These are phyloP conservation scores for Hybognathus amarus DNA, from an alignment of 2,797 vertebrate genomes.

Conservation along the genomic window DNA sequence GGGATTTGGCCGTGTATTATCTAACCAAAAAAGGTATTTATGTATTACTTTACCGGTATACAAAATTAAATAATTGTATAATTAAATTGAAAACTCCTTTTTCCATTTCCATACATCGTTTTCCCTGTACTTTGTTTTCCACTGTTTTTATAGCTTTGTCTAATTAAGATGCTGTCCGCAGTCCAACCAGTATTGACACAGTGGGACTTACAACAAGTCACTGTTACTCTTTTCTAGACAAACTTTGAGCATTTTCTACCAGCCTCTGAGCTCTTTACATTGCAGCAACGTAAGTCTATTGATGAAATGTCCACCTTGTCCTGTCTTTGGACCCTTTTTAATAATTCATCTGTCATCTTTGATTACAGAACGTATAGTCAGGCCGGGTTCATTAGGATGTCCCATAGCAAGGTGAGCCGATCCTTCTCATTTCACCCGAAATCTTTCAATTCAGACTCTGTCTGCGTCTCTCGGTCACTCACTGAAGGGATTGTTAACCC, in stretches of 20 bases:
- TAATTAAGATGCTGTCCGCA: neutral
- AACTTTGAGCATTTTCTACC: neutral
- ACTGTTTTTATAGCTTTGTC: neutral
- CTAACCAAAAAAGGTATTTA: neutral
- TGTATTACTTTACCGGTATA: neutral
- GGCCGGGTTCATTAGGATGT: conserved; percentile 54
- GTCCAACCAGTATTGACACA: neutral
- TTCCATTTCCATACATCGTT: neutral
- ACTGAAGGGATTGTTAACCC: neutral
- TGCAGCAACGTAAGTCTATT: conserved; percentile 20
- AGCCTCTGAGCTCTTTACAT: conserved; percentile 12
- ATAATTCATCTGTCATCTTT: conserved; percentile 52
- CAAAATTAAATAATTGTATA: neutral
- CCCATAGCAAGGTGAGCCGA: conserved; percentile 49
- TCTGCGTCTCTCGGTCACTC: neutral
- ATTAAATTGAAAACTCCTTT: neutral
- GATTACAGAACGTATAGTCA: conserved; percentile 31
- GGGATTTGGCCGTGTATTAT: conserved; percentile 13
- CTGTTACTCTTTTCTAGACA: neutral
- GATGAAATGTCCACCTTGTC: conserved; percentile 38
- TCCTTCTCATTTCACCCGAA: conserved; percentile 15
- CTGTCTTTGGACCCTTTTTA: conserved; percentile 41
- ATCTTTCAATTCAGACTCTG: neutral
- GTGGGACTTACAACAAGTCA: neutral
- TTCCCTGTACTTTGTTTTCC: neutral